Conservation (phyloP, 2,797 vertebrate genomes). For the Leucoraja ocellata region DNA sequence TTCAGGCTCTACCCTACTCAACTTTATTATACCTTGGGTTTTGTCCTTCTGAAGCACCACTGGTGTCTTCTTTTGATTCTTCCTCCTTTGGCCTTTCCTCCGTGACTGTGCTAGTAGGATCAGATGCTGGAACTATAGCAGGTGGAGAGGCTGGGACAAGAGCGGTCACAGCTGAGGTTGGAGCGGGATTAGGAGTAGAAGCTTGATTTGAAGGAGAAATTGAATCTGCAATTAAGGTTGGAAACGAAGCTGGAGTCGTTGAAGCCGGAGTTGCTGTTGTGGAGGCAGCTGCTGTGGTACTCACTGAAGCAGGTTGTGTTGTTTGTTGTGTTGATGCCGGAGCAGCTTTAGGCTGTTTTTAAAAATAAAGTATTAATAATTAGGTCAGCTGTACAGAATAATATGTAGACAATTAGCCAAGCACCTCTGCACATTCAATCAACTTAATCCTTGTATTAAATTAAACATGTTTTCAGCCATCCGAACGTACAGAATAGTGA, state of each 20-base stretch:
- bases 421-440: not conserved
- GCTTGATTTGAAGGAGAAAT: constrained; percentile 22
- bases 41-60: constrained; percentile 21
- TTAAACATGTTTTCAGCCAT: too few relatives aligned
- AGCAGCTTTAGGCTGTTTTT: constrained; percentile 52
- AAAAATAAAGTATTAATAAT: constrained; percentile 30
- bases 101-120: constrained; percentile 37
- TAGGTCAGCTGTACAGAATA: constrained; percentile 1
- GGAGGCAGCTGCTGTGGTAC: constrained; percentile 26
- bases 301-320: constrained; percentile 30
- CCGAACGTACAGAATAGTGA: too few relatives aligned
- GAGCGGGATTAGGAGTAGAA: constrained; percentile 27
- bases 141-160: constrained; percentile 36
- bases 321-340: too few relatives aligned
- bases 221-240: constrained; percentile 36
- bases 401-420: not conserved
- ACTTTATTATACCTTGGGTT: constrained; percentile 20
- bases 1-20: not conserved
- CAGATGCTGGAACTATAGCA: not conserved
- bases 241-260: constrained; percentile 39
- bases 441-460: not conserved
- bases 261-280: constrained; percentile 39
- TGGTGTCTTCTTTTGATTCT: constrained; percentile 31
- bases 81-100: constrained; percentile 49
- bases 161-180: constrained; percentile 39